Evolutionary conservation across 1,140 invertebrate species (phyloP).

Genomic region (Paramacrobiotus metropolitanus): DNA sequence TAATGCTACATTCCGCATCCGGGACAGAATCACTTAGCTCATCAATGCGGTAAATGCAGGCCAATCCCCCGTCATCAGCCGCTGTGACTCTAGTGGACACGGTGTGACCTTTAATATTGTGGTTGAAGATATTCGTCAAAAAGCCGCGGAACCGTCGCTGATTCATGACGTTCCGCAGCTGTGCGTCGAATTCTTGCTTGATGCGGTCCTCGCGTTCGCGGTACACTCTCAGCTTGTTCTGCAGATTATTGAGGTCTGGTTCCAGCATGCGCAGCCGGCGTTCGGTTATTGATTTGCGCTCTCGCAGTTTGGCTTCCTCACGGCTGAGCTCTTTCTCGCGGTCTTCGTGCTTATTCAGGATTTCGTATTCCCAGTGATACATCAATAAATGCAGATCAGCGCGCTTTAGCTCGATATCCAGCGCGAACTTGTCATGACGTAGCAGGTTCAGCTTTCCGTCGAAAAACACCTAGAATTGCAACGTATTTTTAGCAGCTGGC

Average conservation of each 20-base stretch:
- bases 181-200: background rate
- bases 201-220: background rate
- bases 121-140: background rate
- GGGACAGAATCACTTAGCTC: background rate
- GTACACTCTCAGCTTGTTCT: background rate
- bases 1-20: background rate
- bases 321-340: background rate
- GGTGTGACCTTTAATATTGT: background rate
- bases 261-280: background rate
- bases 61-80: no score
- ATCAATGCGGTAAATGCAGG: no score
- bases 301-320: background rate
- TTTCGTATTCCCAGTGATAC: background rate
- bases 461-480: background rate
- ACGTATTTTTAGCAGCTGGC: no score
- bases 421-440: background rate
- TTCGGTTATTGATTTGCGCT: no score
- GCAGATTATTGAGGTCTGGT: background rate
- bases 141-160: background rate
- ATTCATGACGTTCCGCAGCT: background rate
- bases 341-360: background rate
- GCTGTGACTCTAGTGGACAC: no score
- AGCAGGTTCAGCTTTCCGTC: background rate
- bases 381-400: background rate
- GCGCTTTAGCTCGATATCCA: slow-evolving; percentile 1